phyloP scores from a whole-genome alignment of 2,888 invertebrate genomes.

The Temnothorax ravouxi region DNA sequence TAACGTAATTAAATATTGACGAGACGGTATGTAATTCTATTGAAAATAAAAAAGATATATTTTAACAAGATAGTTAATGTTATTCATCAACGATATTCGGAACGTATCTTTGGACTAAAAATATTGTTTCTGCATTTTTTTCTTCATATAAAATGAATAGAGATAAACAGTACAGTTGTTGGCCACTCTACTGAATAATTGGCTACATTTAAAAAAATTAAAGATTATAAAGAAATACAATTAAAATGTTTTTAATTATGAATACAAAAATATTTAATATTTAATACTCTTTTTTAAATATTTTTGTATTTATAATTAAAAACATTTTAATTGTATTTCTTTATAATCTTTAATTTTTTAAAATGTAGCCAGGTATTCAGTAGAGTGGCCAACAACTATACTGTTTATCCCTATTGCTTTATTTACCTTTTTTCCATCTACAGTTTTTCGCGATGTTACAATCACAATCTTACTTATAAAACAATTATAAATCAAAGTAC shows the following conservation, averaged over 20 bases:
- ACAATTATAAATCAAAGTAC: constrained; percentile 61
- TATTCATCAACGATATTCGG: constrained; percentile 41
- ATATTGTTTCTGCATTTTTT: not conserved
- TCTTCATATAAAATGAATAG: not conserved
- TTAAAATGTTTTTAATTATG: no score
- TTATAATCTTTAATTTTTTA: no score
- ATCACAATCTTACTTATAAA: constrained; percentile 69
- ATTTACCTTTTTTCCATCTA: not conserved
- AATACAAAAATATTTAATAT: no score
- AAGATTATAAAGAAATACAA: no score
- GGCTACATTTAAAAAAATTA: no score
- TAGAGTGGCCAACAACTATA: no score
- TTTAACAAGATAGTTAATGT: constrained; percentile 55
- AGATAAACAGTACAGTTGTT: no score
- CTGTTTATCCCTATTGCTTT: not conserved
- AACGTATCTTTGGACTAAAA: constrained; percentile 52
- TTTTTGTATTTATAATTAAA: no score
- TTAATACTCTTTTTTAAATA: no score
- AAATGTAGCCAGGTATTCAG: no score
- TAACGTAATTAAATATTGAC: constrained; percentile 29
- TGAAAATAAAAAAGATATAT: constrained; percentile 27
- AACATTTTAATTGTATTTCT: no score
- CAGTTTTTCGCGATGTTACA: constrained; percentile 47
- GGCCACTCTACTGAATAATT: no score
- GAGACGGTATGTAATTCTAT: not conserved